Conservation (phyloP, 2,888 invertebrate species). For the Himalopsyche anomala region DNA sequence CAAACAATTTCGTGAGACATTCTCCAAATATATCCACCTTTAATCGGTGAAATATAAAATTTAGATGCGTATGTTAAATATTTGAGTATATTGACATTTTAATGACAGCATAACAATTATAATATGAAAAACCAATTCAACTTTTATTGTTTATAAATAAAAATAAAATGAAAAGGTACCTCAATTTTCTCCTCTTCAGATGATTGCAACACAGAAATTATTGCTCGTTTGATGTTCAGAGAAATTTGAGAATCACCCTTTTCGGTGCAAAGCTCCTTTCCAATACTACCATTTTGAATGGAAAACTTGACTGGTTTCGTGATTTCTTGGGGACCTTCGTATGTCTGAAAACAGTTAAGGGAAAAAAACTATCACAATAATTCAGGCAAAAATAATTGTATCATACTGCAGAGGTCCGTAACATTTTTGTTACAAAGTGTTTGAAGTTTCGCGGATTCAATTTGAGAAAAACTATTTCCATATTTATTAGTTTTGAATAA, state of each 20-base stretch:
- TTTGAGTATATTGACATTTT: too few species aligned
- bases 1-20: background rate
- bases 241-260: background rate
- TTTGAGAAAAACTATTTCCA: too few species aligned
- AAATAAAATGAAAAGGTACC: background rate
- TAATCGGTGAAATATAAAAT: background rate
- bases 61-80: too few species aligned
- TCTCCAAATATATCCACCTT: slow-evolving; percentile 4
- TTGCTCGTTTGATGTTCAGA: background rate
- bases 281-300: background rate
- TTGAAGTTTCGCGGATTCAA: too few species aligned
- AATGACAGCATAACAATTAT: too few species aligned
- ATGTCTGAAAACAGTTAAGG: background rate
- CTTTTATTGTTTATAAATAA: too few species aligned
- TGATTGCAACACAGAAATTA: background rate
- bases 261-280: background rate
- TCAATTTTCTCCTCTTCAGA: background rate
- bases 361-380: too few species aligned
- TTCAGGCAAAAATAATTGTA: too few species aligned
- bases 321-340: background rate
- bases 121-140: too few species aligned
- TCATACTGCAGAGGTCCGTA: too few species aligned
- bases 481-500: too few species aligned
- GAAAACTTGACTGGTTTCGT: background rate
- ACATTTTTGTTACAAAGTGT: too few species aligned